Evolutionary conservation across 2,113 vertebrate species (phyloP).

Genomic region (Platichthys stellatus): DNA sequence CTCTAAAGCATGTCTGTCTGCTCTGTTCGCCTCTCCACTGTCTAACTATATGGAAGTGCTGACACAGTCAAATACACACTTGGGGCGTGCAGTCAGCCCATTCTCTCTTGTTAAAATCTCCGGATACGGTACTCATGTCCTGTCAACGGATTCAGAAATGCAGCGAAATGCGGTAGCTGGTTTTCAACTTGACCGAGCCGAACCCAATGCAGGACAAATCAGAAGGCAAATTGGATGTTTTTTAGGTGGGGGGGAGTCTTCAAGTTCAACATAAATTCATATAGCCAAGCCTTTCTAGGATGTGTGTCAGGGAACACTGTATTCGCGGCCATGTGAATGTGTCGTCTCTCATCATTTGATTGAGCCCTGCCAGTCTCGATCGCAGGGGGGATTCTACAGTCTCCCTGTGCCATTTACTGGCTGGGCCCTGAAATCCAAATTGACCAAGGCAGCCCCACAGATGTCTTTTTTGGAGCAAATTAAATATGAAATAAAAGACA

Average conservation of each 20-base stretch:
- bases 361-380: conserved; percentile 69
- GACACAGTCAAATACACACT: conserved; percentile 45
- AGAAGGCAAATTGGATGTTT: conserved; percentile 57
- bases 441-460: conserved; percentile 60
- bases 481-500: conserved; percentile 47
- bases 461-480: conserved; percentile 39
- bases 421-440: conserved; percentile 62
- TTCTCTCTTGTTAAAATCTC: conserved; percentile 43
- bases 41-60: conserved; percentile 38
- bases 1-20: neutral
- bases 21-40: conserved; percentile 13
- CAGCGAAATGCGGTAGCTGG: conserved; percentile 40
- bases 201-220: conserved; percentile 69
- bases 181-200: conserved; percentile 49
- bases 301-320: conserved; percentile 62
- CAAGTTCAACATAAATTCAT: conserved; percentile 75
- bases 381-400: conserved; percentile 52
- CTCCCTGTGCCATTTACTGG: conserved; percentile 62
- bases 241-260: conserved; percentile 53
- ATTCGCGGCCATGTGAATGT: conserved; percentile 65
- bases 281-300: conserved; percentile 62
- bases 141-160: conserved; percentile 41
- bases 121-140: conserved; percentile 41
- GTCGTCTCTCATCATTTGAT: conserved; percentile 68
- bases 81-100: conserved; percentile 22